phyloP scores from a whole-genome alignment of 2,888 invertebrate genomes.

The Fabriciana adippe region DNA sequence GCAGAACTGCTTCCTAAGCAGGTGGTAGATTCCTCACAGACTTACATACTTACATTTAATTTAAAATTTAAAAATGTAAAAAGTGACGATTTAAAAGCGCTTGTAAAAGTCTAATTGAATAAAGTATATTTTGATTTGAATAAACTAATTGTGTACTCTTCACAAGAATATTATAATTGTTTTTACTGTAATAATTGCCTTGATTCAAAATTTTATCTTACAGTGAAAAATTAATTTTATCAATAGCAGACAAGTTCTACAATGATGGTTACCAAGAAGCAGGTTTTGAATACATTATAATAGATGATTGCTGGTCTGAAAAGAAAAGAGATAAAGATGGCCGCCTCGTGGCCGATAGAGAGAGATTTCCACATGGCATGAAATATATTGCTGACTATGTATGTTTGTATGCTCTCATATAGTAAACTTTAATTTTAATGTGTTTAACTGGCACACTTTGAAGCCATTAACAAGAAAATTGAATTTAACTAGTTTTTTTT shows the following conservation, averaged over 20 bases:
- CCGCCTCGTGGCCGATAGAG: slow-evolving; percentile 83
- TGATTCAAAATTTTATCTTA: slow-evolving; percentile 9
- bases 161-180: neutral
- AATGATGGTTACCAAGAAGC: slow-evolving; percentile 86
- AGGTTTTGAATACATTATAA: slow-evolving; percentile 88
- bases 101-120: too few species aligned
- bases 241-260: slow-evolving; percentile 84
- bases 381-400: slow-evolving; percentile 89
- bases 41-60: too few species aligned
- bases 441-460: too few species aligned
- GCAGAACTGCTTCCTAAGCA: too few species aligned
- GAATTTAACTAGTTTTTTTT: too few species aligned
- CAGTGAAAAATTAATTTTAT: slow-evolving; percentile 84
- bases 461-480: too few species aligned
- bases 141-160: too few species aligned
- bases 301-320: slow-evolving; percentile 91
- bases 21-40: too few species aligned
- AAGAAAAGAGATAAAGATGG: slow-evolving; percentile 79
- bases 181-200: neutral
- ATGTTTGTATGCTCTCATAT: slow-evolving; percentile 50
- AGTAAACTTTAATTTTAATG: neutral
- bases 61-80: too few species aligned
- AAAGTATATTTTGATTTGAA: too few species aligned
- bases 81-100: too few species aligned
- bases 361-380: slow-evolving; percentile 88